Percentiles rank a stretch among this genome's conserved stretches.
Conservation (phyloP, 2,797 vertebrate species). For the Salarias fasciatus region DNA sequence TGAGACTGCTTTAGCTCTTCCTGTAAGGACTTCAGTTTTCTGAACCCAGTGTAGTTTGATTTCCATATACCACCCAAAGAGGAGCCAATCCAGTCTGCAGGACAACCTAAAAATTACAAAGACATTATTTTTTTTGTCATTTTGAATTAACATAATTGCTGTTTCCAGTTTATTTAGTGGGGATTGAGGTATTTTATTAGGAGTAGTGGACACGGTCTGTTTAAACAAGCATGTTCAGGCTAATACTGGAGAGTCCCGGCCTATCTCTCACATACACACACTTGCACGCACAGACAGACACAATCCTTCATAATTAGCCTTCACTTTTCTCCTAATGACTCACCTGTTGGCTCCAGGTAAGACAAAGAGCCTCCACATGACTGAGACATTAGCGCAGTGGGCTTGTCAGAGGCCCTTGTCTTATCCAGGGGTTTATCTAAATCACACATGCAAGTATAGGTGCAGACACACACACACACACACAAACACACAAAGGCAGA, state of each 20-base stretch:
- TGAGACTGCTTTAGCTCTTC: no score
- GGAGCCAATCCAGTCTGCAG: no score
- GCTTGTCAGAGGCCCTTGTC: conserved; percentile 37
- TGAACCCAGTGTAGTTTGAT: no score
- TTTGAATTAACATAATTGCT: no score
- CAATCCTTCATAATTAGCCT: conserved; percentile 33
- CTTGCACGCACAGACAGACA: neutral
- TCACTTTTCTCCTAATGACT: conserved; percentile 30
- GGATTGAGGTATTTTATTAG: no score
- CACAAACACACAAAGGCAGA: conserved; percentile 24
- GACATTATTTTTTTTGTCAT: no score
- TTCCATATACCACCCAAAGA: no score
- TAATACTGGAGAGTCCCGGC: neutral
- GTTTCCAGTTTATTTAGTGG: no score
- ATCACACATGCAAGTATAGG: conserved; percentile 39
- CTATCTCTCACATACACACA: conserved; percentile 1
- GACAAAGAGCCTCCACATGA: conserved; percentile 54
- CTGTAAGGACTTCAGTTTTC: no score
- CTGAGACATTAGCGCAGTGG: conserved; percentile 35
- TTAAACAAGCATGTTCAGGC: no score
- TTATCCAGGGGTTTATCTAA: conserved; percentile 57
- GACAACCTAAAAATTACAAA: no score
- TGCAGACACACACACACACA: conserved; percentile 18
- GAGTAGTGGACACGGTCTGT: no score
- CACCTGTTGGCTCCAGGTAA: conserved; percentile 61